Conservation (phyloP, 2,797 vertebrate species). For the Vipera latastei region DNA sequence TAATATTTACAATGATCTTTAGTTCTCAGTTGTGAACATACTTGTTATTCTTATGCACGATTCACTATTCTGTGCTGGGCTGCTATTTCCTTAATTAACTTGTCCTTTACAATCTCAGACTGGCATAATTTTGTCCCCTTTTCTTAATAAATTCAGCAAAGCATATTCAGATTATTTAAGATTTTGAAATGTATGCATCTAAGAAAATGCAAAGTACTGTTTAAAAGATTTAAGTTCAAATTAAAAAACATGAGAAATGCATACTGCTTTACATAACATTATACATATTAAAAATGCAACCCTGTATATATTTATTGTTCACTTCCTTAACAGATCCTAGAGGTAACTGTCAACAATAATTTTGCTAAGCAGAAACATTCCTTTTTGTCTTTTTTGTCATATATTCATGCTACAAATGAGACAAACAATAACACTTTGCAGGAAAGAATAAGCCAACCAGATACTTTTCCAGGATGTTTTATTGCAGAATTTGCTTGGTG, state of each 20-base stretch:
- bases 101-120: slow-evolving; percentile 29
- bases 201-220: neutral
- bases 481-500: neutral
- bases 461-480: neutral
- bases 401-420: neutral
- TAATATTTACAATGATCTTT: neutral
- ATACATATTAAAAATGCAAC: neutral
- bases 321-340: neutral
- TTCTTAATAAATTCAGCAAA: slow-evolving; percentile 2
- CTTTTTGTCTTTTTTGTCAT: neutral
- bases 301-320: neutral
- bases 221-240: neutral
- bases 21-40: neutral
- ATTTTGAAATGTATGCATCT: neutral
- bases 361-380: neutral
- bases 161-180: slow-evolving; percentile 37
- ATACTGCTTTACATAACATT: neutral
- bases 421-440: neutral
- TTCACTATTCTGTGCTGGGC: neutral
- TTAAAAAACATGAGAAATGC: neutral
- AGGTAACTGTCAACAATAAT: neutral
- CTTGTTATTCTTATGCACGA: neutral
- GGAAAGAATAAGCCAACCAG: neutral
- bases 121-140: slow-evolving; percentile 27
- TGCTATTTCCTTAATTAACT: neutral